Evolutionary conservation across 2,888 invertebrate species (phyloP).

Genomic region (Thereva nobilitata): DNA sequence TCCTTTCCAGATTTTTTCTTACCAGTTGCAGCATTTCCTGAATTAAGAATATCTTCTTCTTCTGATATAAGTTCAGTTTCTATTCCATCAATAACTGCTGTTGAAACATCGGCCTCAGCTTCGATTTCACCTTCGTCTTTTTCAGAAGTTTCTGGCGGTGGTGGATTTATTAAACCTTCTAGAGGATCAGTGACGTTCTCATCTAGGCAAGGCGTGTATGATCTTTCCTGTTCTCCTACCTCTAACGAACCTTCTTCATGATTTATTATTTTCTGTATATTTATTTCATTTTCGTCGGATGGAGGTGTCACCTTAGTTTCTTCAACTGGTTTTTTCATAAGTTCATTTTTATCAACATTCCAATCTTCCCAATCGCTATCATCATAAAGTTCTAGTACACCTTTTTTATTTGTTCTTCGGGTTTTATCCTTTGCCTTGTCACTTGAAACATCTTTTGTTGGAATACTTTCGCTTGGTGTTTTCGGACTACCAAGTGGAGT

Average conservation of each 20-base stretch:
- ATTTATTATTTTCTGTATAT: constrained; percentile 14
- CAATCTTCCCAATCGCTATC: constrained; percentile 61
- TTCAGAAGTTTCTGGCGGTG: constrained; percentile 41
- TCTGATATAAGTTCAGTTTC: constrained; percentile 78
- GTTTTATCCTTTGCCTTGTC: constrained; percentile 46
- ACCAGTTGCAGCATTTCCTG: constrained; percentile 54
- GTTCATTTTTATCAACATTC: constrained; percentile 48
- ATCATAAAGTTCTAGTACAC: constrained; percentile 61
- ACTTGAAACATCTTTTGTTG: constrained; percentile 20
- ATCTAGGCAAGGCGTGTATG: constrained; percentile 74
- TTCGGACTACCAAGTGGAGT: not conserved
- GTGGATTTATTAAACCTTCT: not conserved
- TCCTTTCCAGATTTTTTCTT: constrained; percentile 53
- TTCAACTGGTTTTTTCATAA: constrained; percentile 24
- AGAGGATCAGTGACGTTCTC: constrained; percentile 52
- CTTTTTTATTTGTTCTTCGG: constrained; percentile 55
- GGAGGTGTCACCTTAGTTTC: constrained; percentile 20
- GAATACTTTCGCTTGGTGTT: not conserved
- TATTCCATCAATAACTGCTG: constrained; percentile 63
- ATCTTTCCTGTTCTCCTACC: constrained; percentile 64
- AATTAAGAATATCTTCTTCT: constrained; percentile 69
- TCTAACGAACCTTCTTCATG: constrained; percentile 28
- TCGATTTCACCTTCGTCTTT: constrained; percentile 40
- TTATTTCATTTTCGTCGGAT: constrained; percentile 49
- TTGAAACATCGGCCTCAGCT: constrained; percentile 39